Conservation (phyloP, 1,140 invertebrate genomes). For the Heterodera carotae region DNA sequence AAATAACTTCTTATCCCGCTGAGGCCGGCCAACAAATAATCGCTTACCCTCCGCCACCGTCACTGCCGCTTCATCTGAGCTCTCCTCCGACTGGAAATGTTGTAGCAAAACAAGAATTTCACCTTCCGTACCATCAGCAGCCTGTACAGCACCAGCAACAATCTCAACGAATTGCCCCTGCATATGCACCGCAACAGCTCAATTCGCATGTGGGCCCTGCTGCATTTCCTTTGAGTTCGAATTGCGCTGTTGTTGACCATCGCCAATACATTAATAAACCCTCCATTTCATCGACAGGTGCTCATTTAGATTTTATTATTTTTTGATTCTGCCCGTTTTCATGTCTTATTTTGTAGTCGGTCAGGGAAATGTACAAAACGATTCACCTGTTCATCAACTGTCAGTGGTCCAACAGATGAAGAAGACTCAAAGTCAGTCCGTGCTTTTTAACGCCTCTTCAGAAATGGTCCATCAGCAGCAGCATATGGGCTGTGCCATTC, state of each 20-base stretch:
- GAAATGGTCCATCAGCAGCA: not conserved
- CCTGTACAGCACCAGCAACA: not conserved
- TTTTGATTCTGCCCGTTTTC: no score
- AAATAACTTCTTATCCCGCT: not conserved
- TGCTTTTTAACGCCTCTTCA: not conserved
- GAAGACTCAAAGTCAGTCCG: not conserved
- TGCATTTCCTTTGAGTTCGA: not conserved
- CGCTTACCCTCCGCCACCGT: not conserved
- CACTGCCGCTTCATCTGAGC: not conserved
- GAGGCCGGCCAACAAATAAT: not conserved
- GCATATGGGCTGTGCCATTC: not conserved
- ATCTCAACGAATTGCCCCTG: not conserved
- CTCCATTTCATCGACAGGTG: no score
- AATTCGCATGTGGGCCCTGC: not conserved
- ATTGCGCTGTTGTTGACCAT: not conserved
- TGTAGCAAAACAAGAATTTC: not conserved
- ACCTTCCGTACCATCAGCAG: not conserved
- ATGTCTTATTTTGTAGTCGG: not conserved
- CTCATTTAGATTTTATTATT: no score
- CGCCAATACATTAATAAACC: not conserved
- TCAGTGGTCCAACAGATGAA: not conserved
- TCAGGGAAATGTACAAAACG: not conserved
- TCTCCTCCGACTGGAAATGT: not conserved
- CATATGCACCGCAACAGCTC: not conserved
- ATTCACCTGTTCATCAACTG: not conserved